Evolutionary conservation across 2,888 invertebrate species (phyloP).

Genomic region (Tyria jacobaeae): DNA sequence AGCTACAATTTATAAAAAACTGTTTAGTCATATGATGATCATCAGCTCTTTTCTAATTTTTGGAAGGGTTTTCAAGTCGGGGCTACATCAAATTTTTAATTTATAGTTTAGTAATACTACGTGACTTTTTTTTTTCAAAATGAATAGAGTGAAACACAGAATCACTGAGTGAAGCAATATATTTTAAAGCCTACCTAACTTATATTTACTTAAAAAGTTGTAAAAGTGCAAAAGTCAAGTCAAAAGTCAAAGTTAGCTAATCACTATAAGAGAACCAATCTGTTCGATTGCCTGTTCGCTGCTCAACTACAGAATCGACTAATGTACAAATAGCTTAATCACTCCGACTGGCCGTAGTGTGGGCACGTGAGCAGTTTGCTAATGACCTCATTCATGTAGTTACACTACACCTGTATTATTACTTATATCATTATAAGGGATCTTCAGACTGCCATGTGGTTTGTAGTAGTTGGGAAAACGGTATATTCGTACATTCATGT

Average conservation of each 20-base stretch:
- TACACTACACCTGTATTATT: conserved; percentile 54
- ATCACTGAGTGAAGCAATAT: neutral
- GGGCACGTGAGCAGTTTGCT: conserved; percentile 56
- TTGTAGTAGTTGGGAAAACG: conserved; percentile 10
- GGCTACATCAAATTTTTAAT: no score
- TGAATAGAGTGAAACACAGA: neutral
- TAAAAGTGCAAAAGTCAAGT: neutral
- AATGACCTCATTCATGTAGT: conserved; percentile 63
- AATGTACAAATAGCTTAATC: conserved; percentile 42
- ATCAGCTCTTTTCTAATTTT: no score
- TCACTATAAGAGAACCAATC: no score
- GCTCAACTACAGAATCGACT: conserved; percentile 30
- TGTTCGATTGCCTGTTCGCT: conserved; percentile 30
- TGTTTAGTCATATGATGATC: no score
- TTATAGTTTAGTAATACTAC: neutral
- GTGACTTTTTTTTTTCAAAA: neutral
- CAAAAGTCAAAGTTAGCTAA: no score
- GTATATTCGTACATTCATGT: neutral
- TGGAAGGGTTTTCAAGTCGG: no score
- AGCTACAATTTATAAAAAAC: no score
- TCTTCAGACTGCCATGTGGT: conserved; percentile 38
- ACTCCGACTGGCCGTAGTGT: conserved; percentile 43
- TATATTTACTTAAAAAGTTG: neutral
- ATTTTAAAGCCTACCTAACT: neutral
- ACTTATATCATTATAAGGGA: conserved; percentile 55